These are phyloP conservation scores for Polyploca ridens DNA, from an alignment of 2,888 invertebrate genomes.

Conservation along the genomic window DNA sequence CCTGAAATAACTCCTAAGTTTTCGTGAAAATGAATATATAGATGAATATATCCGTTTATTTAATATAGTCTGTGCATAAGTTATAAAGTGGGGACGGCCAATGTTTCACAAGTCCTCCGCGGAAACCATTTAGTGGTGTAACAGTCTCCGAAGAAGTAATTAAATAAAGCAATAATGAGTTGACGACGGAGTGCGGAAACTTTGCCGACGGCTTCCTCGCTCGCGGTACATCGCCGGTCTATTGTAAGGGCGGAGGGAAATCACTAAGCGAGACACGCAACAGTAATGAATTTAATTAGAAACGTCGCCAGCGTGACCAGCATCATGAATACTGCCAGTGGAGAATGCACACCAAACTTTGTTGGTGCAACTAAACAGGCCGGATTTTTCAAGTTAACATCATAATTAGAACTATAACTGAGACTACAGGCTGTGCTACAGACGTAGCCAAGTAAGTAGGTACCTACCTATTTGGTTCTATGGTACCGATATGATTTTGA, in stretches of 20 bases:
- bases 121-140: not conserved
- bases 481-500: too few species aligned
- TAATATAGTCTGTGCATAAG: not conserved
- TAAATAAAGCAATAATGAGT: slow-evolving; percentile 16
- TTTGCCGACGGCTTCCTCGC: not conserved
- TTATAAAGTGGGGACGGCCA: not conserved
- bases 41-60: not conserved
- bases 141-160: slow-evolving; percentile 9
- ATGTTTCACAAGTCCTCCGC: not conserved
- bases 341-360: slow-evolving; percentile 15
- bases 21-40: not conserved
- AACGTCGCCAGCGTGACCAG: slow-evolving; percentile 11
- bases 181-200: slow-evolving; percentile 8
- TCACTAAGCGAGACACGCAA: slow-evolving; percentile 17
- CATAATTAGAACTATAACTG: not conserved
- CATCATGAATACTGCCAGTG: not conserved
- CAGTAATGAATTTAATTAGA: slow-evolving; percentile 21
- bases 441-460: too few species aligned
- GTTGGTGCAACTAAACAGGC: slow-evolving; percentile 12
- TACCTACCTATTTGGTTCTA: too few species aligned
- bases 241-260: not conserved
- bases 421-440: not conserved
- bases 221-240: slow-evolving; percentile 3
- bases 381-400: not conserved
- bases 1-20: not conserved